A percentile compares a stretch with the other conserved stretches of the same genome.
These are phyloP conservation scores for Folsomia manolachei DNA, from an alignment of 2,888 invertebrate genomes.

Conservation along the genomic window DNA sequence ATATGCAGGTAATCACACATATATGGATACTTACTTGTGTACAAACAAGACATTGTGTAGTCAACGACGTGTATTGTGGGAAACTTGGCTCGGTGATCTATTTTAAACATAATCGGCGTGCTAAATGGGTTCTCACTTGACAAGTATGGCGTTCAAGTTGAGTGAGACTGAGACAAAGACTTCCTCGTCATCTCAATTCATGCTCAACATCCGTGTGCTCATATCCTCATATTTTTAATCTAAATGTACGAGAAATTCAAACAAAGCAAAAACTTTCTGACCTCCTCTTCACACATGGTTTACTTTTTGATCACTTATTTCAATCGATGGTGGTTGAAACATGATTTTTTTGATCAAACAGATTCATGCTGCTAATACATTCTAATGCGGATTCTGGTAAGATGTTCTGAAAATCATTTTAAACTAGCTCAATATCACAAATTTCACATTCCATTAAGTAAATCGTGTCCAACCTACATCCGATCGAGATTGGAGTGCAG, in stretches of 20 bases:
- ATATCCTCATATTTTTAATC: background rate
- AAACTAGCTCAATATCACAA: conserved; percentile 12
- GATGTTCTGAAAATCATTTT: background rate
- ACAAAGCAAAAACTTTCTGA: conserved; percentile 40
- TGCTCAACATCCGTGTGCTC: background rate
- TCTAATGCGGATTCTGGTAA: background rate
- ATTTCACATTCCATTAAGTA: conserved; percentile 11
- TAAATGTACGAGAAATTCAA: conserved; percentile 6
- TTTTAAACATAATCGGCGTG: background rate
- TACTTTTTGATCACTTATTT: conserved; percentile 35
- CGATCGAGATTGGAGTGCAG: background rate
- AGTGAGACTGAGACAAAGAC: background rate
- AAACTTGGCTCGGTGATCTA: background rate
- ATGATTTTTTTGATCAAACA: background rate
- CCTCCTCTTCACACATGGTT: conserved; percentile 49
- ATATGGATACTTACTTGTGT: too few relatives aligned
- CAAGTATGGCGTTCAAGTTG: background rate
- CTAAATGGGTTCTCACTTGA: background rate
- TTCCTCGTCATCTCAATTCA: background rate
- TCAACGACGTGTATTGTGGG: too few relatives aligned
- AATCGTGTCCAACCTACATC: conserved; percentile 7
- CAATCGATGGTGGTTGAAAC: background rate
- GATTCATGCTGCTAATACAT: background rate
- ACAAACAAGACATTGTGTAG: too few relatives aligned
- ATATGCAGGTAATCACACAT: too few relatives aligned